Conservation (phyloP, 2,797 vertebrate species). For the Monodelphis domestica region DNA sequence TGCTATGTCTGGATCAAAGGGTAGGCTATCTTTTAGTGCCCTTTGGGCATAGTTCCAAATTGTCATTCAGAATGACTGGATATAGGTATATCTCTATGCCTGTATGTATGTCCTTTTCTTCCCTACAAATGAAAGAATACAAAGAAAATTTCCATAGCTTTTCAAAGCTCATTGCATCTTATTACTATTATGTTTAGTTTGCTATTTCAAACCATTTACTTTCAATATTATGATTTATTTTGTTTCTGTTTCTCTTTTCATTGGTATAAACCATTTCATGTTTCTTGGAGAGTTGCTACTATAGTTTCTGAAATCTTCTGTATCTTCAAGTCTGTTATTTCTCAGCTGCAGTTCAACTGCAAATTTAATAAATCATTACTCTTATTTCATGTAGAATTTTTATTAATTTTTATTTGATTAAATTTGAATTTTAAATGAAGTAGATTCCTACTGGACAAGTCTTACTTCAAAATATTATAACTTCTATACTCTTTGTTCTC, state of each 20-base stretch:
- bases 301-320: not conserved
- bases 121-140: not conserved
- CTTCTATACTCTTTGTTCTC: accelerated
- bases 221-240: not conserved
- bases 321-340: not conserved
- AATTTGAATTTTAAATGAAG: not conserved
- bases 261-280: not conserved
- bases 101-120: not conserved
- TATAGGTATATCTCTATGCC: not conserved
- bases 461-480: not conserved
- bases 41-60: too few species aligned
- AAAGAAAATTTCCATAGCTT: not conserved
- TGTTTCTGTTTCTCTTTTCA: not conserved
- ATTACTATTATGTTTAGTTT: not conserved
- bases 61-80: too few species aligned
- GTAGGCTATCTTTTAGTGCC: too few species aligned
- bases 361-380: not conserved
- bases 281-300: not conserved
- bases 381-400: not conserved
- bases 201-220: not conserved
- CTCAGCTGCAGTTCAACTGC: not conserved
- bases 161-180: not conserved
- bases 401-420: not conserved
- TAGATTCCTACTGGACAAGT: not conserved
- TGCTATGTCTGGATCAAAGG: too few species aligned